Base-by-base conservation (phyloP, 2,797 vertebrate species). In the Eurystomus glaucurus region DNA sequence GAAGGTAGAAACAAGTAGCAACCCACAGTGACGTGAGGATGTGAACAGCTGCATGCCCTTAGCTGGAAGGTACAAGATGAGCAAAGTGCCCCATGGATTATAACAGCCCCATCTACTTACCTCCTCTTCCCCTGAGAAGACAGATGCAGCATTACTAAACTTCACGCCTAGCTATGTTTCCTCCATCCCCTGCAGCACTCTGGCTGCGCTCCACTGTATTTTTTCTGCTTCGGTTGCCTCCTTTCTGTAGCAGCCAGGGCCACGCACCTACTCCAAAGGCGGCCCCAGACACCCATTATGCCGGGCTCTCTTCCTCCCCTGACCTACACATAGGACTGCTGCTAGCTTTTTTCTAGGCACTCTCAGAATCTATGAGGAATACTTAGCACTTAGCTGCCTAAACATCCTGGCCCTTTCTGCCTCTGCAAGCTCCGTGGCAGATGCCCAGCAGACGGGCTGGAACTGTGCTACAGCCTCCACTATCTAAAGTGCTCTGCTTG, bases 391-490 rank as follows among this genome's bases (percentile, higher is more conserved):
- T 85, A 60, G 9, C 61, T 74, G 31, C 35, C 37, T 28, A 15
- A 25, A 23, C 3, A 3, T 62, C 66, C 55, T 43, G 51, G 37
- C 37, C 35, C 35, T 48, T 83, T 70, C 70, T 87, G 35, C 19
- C 50, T 39, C 43, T 8, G 23, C 20, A 45, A 77, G 54, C 48
- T 64, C 10, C 45, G 14, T 4, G 16, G 43, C 22, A 90, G 76
- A 7, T 9, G 20, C 41, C 15, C 2, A 2, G 52, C 45, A 33
- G 41, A 4, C 41, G 33, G 69, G 55, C 43, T 33, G 61, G 23
- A 50, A 28, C 52, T 91, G 50, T 19, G 7, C 19, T 8, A 5
- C 11, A 41, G 48, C 58, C 0, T 0, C 22, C 1, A 5, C 19
- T 29, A 33, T 45, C 48, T 12, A 1, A 75, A 83, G 51, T 6